phyloP scores from a whole-genome alignment of 1,140 invertebrate species.

The Leguminivora glycinivorella region DNA sequence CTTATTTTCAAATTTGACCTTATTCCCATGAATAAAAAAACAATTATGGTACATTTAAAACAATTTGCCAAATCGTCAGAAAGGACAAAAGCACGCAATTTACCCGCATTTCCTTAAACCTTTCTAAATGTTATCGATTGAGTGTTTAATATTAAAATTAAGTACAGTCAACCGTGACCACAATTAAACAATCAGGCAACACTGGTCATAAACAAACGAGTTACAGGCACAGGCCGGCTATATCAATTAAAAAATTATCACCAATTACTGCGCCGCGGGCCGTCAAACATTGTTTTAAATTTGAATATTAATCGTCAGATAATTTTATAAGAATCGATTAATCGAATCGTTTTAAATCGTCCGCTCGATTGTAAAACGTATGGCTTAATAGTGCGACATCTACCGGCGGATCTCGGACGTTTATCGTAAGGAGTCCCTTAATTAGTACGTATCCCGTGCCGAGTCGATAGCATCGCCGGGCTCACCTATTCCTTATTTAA shows the following conservation, averaged over 20 bases:
- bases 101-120: conserved; percentile 6
- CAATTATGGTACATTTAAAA: not conserved
- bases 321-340: conserved; percentile 55
- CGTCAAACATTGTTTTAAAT: conserved; percentile 58
- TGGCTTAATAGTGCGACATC: conserved; percentile 64
- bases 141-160: conserved; percentile 23
- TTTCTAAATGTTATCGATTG: conserved; percentile 20
- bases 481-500: conserved; percentile 67
- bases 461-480: conserved; percentile 60
- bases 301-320: conserved; percentile 60
- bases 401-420: conserved; percentile 49
- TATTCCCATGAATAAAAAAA: not conserved
- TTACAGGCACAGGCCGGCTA: conserved; percentile 7
- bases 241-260: conserved; percentile 69
- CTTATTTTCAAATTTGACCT: not conserved
- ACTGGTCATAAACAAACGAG: conserved; percentile 12
- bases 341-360: conserved; percentile 48
- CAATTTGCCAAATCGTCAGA: not conserved
- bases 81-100: conserved; percentile 2
- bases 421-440: conserved; percentile 63
- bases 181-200: conserved; percentile 22
- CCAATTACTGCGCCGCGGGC: conserved; percentile 63
- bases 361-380: conserved; percentile 55
- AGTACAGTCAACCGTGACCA: conserved; percentile 21
- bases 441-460: conserved; percentile 69